phyloP scores from a whole-genome alignment of 2,888 invertebrate species.

The Noctua comes region DNA sequence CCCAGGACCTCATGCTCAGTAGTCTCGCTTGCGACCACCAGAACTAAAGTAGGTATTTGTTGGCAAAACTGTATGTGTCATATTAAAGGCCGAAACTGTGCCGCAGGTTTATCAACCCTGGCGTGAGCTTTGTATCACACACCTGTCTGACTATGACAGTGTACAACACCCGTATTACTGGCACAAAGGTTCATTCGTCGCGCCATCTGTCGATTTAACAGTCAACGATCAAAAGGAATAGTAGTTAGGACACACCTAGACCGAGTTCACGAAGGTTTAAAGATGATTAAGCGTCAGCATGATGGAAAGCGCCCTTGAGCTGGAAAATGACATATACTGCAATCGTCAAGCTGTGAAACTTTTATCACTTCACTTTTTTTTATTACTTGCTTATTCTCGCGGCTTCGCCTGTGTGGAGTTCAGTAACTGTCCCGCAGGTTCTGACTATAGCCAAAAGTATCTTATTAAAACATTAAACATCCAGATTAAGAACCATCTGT shows the following conservation, averaged over 20 bases:
- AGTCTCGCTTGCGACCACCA: neutral
- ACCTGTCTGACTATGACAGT: neutral
- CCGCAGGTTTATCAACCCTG: slow-evolving; percentile 5
- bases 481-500: no score
- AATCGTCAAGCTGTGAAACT: neutral
- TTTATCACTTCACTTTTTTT: neutral
- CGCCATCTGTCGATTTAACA: slow-evolving; percentile 7
- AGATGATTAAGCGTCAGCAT: neutral
- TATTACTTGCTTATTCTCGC: neutral
- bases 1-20: neutral
- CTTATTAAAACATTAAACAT: neutral
- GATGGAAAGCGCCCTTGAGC: neutral
- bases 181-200: neutral
- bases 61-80: neutral
- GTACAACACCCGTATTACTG: slow-evolving; percentile 13
- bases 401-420: neutral
- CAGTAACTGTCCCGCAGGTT: neutral
- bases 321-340: neutral
- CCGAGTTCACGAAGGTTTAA: neutral
- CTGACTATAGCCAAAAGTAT: no score
- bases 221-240: slow-evolving; percentile 6
- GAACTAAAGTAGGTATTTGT: neutral
- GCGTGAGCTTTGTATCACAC: neutral
- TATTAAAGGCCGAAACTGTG: neutral
- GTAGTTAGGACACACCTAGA: neutral